Conservation (phyloP, 2,113 vertebrate species). For the Malurus cyaneus region DNA sequence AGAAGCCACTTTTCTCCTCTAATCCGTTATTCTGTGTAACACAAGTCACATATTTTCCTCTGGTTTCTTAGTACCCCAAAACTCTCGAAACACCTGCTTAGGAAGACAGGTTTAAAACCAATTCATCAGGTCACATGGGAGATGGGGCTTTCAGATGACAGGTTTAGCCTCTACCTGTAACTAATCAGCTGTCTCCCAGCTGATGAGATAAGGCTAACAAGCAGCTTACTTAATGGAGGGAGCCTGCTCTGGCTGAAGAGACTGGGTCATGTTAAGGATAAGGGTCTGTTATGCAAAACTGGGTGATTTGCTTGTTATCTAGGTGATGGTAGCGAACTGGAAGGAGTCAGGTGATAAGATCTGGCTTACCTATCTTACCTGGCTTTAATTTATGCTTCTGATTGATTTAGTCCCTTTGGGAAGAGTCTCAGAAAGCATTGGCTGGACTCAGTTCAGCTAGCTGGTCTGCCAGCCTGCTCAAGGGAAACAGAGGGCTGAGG, state of each 20-base stretch:
- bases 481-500: neutral
- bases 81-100: neutral
- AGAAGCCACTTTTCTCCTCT: neutral
- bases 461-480: neutral
- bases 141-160: neutral
- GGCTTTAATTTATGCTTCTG: neutral
- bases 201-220: slow-evolving; percentile 62
- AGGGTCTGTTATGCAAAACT: neutral
- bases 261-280: neutral
- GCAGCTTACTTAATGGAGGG: slow-evolving; percentile 39
- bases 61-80: neutral
- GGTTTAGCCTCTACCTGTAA: slow-evolving; percentile 34
- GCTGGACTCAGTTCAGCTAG: neutral
- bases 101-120: neutral
- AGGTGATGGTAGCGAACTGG: neutral
- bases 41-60: neutral
- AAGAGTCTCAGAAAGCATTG: fast-evolving
- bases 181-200: slow-evolving; percentile 27
- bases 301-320: neutral
- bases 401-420: neutral
- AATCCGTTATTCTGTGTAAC: neutral
- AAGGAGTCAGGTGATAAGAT: neutral
- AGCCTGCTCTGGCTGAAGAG: neutral
- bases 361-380: neutral
- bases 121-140: neutral